Evolutionary conservation across 1,140 invertebrate genomes (phyloP).

Genomic region (Odontomachus brunneus): DNA sequence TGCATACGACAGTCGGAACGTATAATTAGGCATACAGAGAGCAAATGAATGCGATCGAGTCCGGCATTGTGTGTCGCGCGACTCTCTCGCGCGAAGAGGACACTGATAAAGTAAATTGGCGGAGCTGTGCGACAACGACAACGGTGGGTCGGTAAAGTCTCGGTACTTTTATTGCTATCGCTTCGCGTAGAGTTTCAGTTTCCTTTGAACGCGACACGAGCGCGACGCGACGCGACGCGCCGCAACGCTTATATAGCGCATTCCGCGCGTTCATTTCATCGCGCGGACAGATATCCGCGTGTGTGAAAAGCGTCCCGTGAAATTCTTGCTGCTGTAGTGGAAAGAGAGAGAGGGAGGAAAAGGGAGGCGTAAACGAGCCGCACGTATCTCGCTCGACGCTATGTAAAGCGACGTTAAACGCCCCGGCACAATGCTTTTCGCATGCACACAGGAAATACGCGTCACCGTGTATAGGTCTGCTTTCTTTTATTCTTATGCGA

Average conservation of each 20-base stretch:
- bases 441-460: background rate
- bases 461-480: no score
- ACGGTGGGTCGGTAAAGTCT: background rate
- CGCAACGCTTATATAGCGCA: slow-evolving; percentile 34
- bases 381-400: background rate
- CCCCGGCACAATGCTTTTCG: background rate
- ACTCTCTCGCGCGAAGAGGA: background rate
- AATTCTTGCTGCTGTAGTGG: background rate
- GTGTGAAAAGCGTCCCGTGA: slow-evolving; percentile 18
- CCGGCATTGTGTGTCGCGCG: no score
- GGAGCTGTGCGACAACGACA: background rate
- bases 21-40: no score
- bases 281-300: background rate
- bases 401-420: slow-evolving; percentile 10
- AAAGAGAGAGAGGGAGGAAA: no score
- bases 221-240: slow-evolving; percentile 1
- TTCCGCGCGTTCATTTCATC: slow-evolving; percentile 38
- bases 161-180: slow-evolving; percentile 26
- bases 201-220: slow-evolving; percentile 29
- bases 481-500: background rate
- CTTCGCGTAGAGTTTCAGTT: slow-evolving; percentile 6
- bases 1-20: no score
- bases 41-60: no score
- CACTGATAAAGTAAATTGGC: slow-evolving; percentile 8
- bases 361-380: background rate